phyloP scores from a whole-genome alignment of 2,888 invertebrate genomes.

The Biston stratarius region DNA sequence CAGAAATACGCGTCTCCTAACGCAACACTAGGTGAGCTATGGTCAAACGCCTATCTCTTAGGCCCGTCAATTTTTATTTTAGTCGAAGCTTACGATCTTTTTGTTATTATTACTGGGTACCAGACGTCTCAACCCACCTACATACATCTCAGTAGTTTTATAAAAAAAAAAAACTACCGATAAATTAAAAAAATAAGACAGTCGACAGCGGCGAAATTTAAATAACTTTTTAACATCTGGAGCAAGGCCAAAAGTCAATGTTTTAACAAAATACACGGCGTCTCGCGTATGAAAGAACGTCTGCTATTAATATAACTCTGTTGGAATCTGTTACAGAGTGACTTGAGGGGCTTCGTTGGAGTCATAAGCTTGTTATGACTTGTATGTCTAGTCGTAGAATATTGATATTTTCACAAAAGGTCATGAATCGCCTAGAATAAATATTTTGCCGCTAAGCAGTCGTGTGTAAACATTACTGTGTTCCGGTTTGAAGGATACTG shows the following conservation, averaged over 20 bases:
- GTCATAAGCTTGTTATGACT: constrained; percentile 2
- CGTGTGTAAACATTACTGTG: no score
- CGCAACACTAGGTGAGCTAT: no score
- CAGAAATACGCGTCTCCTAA: no score
- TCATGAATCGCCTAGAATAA: no score
- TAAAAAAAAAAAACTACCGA: constrained; percentile 13
- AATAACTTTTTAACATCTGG: constrained; percentile 32
- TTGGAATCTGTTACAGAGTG: background rate
- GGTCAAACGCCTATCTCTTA: no score
- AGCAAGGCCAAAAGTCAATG: constrained; percentile 32
- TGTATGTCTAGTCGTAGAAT: background rate
- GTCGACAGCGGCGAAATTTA: constrained; percentile 5
- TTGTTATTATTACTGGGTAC: no score
- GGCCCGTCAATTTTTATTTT: no score
- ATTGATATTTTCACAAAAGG: background rate
- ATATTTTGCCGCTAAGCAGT: no score
- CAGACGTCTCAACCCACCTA: background rate
- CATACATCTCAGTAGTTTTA: background rate
- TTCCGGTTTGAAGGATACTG: no score
- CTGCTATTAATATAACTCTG: constrained; percentile 10
- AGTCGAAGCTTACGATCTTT: no score
- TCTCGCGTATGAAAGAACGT: constrained; percentile 4
- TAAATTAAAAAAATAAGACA: constrained; percentile 21
- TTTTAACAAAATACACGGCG: constrained; percentile 21
- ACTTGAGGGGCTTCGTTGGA: constrained; percentile 7